These are phyloP conservation scores for Sylvietta virens DNA, from an alignment of 2,113 vertebrate genomes.

Conservation along the genomic window DNA sequence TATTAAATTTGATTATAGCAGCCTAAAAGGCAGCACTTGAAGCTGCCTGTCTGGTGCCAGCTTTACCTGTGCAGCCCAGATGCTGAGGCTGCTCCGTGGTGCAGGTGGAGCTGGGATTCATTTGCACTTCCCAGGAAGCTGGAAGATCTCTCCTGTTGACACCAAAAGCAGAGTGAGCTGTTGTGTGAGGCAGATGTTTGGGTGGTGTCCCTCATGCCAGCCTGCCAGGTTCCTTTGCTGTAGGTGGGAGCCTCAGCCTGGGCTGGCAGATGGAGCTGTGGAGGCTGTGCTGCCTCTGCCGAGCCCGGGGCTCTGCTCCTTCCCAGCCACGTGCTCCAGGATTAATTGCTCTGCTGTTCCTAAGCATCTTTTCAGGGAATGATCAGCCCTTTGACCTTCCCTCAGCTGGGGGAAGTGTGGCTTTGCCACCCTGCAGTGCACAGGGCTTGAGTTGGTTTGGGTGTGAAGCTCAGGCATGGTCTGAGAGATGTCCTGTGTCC, in stretches of 20 bases:
- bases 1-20: conserved; percentile 32
- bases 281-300: neutral
- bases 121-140: neutral
- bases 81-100: neutral
- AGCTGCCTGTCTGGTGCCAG: neutral
- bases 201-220: neutral
- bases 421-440: fast-evolving
- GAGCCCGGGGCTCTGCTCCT: neutral
- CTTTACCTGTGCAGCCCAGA: neutral
- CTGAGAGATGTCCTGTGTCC: neutral
- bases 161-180: neutral
- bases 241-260: neutral
- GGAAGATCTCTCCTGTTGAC: neutral
- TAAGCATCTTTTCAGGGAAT: neutral
- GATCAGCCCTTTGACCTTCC: neutral
- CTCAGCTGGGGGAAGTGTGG: neutral
- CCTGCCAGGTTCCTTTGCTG: neutral
- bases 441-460: neutral
- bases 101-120: neutral
- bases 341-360: neutral
- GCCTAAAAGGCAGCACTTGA: conserved; percentile 17
- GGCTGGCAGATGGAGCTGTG: neutral
- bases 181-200: neutral
- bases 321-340: neutral
- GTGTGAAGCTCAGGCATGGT: fast-evolving